phyloP scores from a whole-genome alignment of 2,113 vertebrate genomes.

The Butorides virescens region DNA sequence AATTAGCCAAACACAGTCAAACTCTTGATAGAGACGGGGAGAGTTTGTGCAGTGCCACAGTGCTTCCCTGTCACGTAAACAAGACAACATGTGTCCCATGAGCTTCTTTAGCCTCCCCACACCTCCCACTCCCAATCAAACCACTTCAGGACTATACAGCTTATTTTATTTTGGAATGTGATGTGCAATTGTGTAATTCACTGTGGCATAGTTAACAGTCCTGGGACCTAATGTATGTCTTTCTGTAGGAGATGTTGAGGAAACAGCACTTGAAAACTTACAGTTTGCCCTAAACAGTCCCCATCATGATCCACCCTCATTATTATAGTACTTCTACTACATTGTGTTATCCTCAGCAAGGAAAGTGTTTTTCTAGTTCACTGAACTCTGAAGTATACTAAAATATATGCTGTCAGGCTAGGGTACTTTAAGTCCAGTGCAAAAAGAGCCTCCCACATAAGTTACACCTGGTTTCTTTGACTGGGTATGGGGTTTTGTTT shows the following conservation, averaged over 20 bases:
- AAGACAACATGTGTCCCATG: not conserved
- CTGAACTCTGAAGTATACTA: not conserved
- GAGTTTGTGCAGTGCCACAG: not conserved
- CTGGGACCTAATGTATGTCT: not conserved
- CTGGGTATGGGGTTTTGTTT: rapidly evolving
- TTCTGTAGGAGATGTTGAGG: not conserved
- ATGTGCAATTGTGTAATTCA: not conserved
- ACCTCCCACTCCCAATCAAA: not conserved
- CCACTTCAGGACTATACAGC: not conserved
- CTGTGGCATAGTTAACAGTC: not conserved
- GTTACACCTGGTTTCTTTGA: not conserved
- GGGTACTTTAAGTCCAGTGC: not conserved
- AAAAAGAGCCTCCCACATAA: not conserved
- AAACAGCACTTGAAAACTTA: not conserved
- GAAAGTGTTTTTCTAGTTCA: not conserved
- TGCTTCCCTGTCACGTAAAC: not conserved
- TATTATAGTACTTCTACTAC: not conserved
- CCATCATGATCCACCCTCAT: not conserved
- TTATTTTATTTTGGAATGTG: not conserved
- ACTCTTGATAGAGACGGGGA: not conserved
- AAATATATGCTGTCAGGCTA: not conserved
- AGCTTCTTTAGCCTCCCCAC: not conserved
- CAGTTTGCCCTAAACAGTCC: not conserved
- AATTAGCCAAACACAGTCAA: not conserved
- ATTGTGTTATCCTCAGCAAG: not conserved